Conservation (phyloP, 1,140 invertebrate species). For the Drosophila miranda region DNA sequence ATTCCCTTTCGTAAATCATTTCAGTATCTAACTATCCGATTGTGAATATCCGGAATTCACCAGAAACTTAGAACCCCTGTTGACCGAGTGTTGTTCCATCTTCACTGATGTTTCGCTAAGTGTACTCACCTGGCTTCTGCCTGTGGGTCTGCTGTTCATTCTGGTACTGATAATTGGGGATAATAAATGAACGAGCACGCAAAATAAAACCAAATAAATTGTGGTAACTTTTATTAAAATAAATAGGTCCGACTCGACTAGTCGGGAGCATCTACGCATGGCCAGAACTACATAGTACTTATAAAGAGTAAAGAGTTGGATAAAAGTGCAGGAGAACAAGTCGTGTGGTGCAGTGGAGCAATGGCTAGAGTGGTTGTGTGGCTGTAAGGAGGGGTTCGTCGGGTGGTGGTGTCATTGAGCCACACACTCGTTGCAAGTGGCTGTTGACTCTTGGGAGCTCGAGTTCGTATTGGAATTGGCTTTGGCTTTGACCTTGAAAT, state of each 20-base stretch:
- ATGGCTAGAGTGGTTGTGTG: slow-evolving; percentile 34
- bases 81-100: no score
- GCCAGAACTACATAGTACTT: slow-evolving; percentile 37
- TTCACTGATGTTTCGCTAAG: neutral
- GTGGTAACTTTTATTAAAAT: slow-evolving; percentile 49
- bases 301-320: slow-evolving; percentile 19
- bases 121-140: slow-evolving; percentile 28
- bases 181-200: slow-evolving; percentile 35
- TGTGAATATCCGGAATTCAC: no score
- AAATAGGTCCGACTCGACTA: slow-evolving; percentile 37
- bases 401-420: slow-evolving; percentile 40
- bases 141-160: neutral
- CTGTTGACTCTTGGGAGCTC: slow-evolving; percentile 35
- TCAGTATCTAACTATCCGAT: no score
- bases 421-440: slow-evolving; percentile 62
- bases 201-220: slow-evolving; percentile 48
- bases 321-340: slow-evolving; percentile 34
- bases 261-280: slow-evolving; percentile 39
- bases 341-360: slow-evolving; percentile 38
- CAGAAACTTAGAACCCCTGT: no score
- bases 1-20: no score
- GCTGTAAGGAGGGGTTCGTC: slow-evolving; percentile 19
- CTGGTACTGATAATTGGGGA: slow-evolving; percentile 11
- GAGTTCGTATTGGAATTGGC: slow-evolving; percentile 29
- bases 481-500: no score